Evolutionary conservation across 2,797 vertebrate genomes (phyloP).

Genomic region (Sebastes iracundus): DNA sequence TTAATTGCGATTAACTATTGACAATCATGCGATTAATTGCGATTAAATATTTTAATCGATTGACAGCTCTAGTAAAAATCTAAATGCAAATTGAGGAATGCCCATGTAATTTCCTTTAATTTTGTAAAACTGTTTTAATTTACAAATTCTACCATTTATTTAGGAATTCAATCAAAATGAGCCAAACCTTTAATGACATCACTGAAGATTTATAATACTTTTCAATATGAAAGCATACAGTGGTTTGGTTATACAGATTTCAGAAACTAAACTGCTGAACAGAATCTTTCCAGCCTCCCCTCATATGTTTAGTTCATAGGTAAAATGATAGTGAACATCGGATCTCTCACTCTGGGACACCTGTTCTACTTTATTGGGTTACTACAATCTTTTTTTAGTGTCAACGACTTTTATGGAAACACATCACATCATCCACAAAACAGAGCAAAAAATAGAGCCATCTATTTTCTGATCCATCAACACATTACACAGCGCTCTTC

Average conservation of each 20-base stretch:
- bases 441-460: neutral
- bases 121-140: neutral
- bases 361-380: neutral
- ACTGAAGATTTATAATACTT: neutral
- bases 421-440: neutral
- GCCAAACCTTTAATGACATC: neutral
- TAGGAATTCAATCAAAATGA: neutral
- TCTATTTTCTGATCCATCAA: neutral
- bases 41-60: neutral
- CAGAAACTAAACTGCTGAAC: neutral
- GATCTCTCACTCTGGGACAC: neutral
- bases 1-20: no score
- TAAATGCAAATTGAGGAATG: neutral
- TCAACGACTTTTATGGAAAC: conserved; percentile 5
- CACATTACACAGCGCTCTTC: neutral
- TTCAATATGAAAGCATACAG: no score
- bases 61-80: rapidly evolving
- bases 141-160: neutral
- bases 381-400: neutral
- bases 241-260: neutral
- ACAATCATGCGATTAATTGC: rapidly evolving
- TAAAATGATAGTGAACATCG: neutral
- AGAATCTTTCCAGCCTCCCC: neutral
- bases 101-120: neutral
- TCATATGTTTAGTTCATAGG: neutral